These are phyloP conservation scores for Acropora yongei DNA, from an alignment of 64 coral and sea anemone genomes.

Conservation along the genomic window DNA sequence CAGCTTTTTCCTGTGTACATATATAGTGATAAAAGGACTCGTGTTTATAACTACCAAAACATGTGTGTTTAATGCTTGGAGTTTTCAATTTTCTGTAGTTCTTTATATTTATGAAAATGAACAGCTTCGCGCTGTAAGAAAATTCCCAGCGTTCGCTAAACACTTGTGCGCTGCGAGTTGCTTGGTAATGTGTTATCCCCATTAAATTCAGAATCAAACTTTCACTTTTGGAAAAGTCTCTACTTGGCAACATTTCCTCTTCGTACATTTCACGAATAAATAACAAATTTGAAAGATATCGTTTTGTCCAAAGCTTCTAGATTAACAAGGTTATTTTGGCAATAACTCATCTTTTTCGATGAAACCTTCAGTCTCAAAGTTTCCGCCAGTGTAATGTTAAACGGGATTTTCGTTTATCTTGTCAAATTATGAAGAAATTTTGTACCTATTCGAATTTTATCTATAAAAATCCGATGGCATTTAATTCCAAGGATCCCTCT, in stretches of 20 bases:
- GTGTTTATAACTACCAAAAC: background rate
- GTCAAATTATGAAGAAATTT: background rate
- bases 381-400: background rate
- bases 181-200: background rate
- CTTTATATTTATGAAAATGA: background rate
- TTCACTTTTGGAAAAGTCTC: no score
- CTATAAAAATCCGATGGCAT: background rate
- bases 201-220: no score
- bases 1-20: no score
- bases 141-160: background rate
- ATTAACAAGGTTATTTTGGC: no score
- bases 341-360: no score
- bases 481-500: background rate
- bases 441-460: constrained; percentile 23
- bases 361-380: no score
- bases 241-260: no score
- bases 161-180: constrained; percentile 5
- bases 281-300: no score
- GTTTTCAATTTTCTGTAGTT: background rate
- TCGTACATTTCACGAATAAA: no score
- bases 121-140: background rate
- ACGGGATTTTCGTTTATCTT: background rate
- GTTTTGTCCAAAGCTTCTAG: no score
- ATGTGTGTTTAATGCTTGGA: no score
- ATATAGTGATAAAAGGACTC: background rate